A percentile compares a stretch with the other conserved stretches of the same genome.
These are phyloP conservation scores for Sebastes oblongus DNA, from an alignment of 2,797 vertebrate genomes.

Conservation along the genomic window DNA sequence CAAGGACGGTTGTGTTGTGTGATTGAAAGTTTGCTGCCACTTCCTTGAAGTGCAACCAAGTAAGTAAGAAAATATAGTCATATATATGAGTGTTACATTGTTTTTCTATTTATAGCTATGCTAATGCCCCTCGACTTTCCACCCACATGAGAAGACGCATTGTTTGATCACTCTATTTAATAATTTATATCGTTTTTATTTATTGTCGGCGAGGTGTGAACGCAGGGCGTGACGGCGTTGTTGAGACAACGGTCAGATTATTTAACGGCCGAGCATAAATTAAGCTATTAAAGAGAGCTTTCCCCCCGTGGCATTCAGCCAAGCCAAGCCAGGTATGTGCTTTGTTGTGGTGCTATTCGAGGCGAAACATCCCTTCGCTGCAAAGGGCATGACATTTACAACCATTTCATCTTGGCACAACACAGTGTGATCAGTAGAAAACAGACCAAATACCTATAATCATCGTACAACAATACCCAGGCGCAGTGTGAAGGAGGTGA, in stretches of 20 bases:
- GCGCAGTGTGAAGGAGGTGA: not conserved
- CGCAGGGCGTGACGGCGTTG: not conserved
- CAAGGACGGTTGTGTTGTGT: not conserved
- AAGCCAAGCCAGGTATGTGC: not conserved
- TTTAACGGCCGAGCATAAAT: not conserved
- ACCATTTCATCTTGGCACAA: constrained; percentile 17
- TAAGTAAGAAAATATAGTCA: not conserved
- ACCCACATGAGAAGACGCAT: constrained; percentile 3
- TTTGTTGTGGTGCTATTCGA: constrained; percentile 25
- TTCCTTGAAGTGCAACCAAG: constrained; percentile 2
- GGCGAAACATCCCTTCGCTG: not conserved
- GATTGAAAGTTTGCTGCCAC: not conserved
- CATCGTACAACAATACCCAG: not conserved
- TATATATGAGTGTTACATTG: not conserved
- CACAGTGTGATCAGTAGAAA: constrained; percentile 21
- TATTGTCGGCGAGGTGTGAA: constrained; percentile 3
- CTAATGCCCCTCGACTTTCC: constrained; percentile 13
- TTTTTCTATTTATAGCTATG: constrained; percentile 14
- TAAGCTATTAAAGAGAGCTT: not conserved
- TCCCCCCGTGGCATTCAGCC: not conserved
- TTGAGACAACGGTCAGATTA: not conserved
- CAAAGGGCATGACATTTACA: constrained; percentile 62
- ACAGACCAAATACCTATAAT: not conserved
- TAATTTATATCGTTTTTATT: not conserved
- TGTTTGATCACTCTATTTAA: constrained; percentile 12